A percentile compares a stretch with the other conserved stretches of the same genome.
These are phyloP conservation scores for Gonatopus flavifemur DNA, from an alignment of 1,140 invertebrate genomes.

Conservation along the genomic window DNA sequence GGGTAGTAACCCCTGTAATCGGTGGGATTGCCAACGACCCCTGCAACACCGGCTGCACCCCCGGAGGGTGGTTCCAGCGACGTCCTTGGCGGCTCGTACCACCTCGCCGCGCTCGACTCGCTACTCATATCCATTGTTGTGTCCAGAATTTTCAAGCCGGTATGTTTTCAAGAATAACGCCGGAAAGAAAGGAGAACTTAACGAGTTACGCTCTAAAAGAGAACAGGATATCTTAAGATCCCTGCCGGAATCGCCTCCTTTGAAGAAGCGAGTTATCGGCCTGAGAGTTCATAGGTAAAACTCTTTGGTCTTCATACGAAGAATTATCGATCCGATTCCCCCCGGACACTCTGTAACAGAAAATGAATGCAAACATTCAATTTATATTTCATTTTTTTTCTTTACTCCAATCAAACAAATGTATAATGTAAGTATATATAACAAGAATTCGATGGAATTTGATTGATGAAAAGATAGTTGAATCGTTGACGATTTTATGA, in stretches of 20 bases:
- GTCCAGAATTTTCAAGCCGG: slow-evolving; percentile 38
- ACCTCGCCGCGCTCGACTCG: slow-evolving; percentile 55
- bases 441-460: too few species aligned
- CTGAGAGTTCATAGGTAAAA: slow-evolving; percentile 28
- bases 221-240: slow-evolving; percentile 21
- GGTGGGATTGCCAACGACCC: slow-evolving; percentile 45
- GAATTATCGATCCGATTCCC: slow-evolving; percentile 1
- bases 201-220: too few species aligned
- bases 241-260: slow-evolving; percentile 24
- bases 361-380: not conserved
- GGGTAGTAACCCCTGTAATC: slow-evolving; percentile 57
- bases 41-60: slow-evolving; percentile 38
- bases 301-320: slow-evolving; percentile 8
- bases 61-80: slow-evolving; percentile 49
- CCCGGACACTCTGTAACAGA: slow-evolving; percentile 19
- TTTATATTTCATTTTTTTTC: not conserved
- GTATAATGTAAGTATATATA: too few species aligned
- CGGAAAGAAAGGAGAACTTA: too few species aligned
- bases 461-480: too few species aligned
- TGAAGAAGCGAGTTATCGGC: slow-evolving; percentile 21
- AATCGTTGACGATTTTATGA: too few species aligned
- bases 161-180: slow-evolving; percentile 1
- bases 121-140: slow-evolving; percentile 60
- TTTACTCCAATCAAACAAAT: not conserved
- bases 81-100: slow-evolving; percentile 55